Percentiles rank a stretch among this genome's conserved stretches.
Evolutionary conservation across 2,113 vertebrate genomes (phyloP).

Genomic region (Candoia aspera): DNA sequence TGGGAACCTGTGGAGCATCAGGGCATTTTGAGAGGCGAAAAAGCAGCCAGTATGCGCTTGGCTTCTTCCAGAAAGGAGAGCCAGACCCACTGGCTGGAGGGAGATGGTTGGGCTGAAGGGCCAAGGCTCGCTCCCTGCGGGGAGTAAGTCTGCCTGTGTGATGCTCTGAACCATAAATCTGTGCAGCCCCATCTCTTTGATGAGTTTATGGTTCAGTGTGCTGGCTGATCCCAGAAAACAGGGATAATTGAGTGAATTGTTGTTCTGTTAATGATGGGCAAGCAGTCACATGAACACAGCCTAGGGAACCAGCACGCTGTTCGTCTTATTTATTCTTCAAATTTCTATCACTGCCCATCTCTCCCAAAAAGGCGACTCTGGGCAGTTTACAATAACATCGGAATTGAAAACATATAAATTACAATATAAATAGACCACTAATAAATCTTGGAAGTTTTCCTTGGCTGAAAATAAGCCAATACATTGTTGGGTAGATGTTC

Average conservation of each 20-base stretch:
- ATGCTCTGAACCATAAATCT: not conserved
- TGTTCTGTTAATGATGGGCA: not conserved
- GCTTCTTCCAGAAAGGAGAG: not conserved
- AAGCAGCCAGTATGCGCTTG: not conserved
- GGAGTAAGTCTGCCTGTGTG: not conserved
- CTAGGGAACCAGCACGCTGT: rapidly evolving
- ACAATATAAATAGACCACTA: too few relatives aligned
- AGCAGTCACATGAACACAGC: not conserved
- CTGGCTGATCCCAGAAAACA: not conserved
- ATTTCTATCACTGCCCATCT: too few relatives aligned
- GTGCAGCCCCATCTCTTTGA: not conserved
- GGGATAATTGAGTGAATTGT: not conserved
- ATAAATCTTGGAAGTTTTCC: not conserved
- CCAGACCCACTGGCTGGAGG: not conserved
- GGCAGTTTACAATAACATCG: too few relatives aligned
- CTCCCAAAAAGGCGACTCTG: too few relatives aligned
- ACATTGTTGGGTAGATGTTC: too few relatives aligned
- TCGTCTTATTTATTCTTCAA: too few relatives aligned
- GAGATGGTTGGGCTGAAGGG: not conserved
- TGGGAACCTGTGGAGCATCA: too few relatives aligned
- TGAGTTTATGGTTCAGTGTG: not conserved
- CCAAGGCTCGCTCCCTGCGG: not conserved
- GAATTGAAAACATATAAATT: too few relatives aligned
- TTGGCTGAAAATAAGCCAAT: not conserved
- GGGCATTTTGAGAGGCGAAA: not conserved